Evolutionary conservation across 2,797 vertebrate genomes (phyloP), one percentile per base, ranked within the genome.

Genomic region (Hydrocynus forskahlii): DNA sequence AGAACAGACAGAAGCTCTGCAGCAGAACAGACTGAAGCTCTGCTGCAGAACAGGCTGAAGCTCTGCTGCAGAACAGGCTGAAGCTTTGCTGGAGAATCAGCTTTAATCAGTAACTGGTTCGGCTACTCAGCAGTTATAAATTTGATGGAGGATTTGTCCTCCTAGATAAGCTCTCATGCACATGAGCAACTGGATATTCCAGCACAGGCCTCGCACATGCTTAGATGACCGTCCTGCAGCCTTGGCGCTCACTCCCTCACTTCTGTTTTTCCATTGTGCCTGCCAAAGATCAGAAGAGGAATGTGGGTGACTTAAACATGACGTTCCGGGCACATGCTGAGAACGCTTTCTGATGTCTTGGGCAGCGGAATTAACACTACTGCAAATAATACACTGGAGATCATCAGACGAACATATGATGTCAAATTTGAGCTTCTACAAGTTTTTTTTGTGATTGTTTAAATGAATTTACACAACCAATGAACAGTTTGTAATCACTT

Each of bases 271-370:
- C 94, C 94, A 91, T 79, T 89, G 71, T 40, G 84, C 87, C 83
- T 92, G 93, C 92, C 94, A 95, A 87, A 80, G 84, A 81, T 81
- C 88, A 89, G 88, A 87, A 88, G 88, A 91, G 83, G 86, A 64
- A 68, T 40, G 40, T 50, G 25, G 17, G 9, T 89, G 88, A 90
- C 84, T 1, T 62, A n/a, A 43, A n/a, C 9, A 83, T 48, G 88
- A 86, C 16, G 12, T 13, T 17, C 12, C n/a, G 19, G 54, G 23
- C 19, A 4, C 3, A 7, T 9, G 62, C 62, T 69, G 38, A 57
- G 62, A 1, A 16, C 5, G 25, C 17, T 45, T 67, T 43, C 7
- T 23, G 38, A 19, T 40, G n/a, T n/a, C n/a, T n/a, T n/a, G n/a
- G n/a, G n/a, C n/a, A n/a, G n/a, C 17, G 2, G 17, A 7, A 25